A percentile compares a stretch with the other conserved stretches of the same genome.
Evolutionary conservation across 2,113 vertebrate genomes (phyloP).

Genomic region (Phyllostomus discolor): DNA sequence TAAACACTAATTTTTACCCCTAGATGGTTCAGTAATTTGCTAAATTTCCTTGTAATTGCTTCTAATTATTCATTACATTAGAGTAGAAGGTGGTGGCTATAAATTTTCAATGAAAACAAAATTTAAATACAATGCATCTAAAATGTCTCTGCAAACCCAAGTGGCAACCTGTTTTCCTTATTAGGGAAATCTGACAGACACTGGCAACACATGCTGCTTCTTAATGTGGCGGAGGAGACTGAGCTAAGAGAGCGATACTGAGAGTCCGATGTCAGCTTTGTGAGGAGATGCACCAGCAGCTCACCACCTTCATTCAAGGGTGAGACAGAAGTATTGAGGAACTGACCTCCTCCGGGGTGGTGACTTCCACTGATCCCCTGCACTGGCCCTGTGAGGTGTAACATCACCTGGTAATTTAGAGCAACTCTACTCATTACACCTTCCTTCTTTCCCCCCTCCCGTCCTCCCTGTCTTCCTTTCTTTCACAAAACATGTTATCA

Average conservation of each 20-base stretch:
- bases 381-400: neutral
- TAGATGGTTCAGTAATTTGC: slow-evolving; percentile 62
- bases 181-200: slow-evolving; percentile 19
- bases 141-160: slow-evolving; percentile 50
- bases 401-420: neutral
- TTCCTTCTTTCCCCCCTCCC: neutral
- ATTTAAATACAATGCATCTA: slow-evolving; percentile 67
- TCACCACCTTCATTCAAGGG: neutral
- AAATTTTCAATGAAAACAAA: slow-evolving; percentile 69
- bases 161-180: slow-evolving; percentile 46
- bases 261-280: neutral
- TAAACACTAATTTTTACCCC: slow-evolving; percentile 57
- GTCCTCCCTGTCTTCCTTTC: neutral
- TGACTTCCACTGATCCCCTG: neutral
- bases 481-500: neutral
- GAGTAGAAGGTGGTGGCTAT: slow-evolving; percentile 49
- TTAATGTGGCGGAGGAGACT: slow-evolving; percentile 21
- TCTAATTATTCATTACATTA: slow-evolving; percentile 72
- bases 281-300: slow-evolving; percentile 22
- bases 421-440: neutral
- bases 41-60: slow-evolving; percentile 74
- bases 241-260: neutral
- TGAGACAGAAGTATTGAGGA: neutral
- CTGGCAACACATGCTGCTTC: slow-evolving; percentile 22
- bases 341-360: neutral